Base-by-base conservation (phyloP, 2,113 vertebrate genomes). In the Lynx canadensis region DNA sequence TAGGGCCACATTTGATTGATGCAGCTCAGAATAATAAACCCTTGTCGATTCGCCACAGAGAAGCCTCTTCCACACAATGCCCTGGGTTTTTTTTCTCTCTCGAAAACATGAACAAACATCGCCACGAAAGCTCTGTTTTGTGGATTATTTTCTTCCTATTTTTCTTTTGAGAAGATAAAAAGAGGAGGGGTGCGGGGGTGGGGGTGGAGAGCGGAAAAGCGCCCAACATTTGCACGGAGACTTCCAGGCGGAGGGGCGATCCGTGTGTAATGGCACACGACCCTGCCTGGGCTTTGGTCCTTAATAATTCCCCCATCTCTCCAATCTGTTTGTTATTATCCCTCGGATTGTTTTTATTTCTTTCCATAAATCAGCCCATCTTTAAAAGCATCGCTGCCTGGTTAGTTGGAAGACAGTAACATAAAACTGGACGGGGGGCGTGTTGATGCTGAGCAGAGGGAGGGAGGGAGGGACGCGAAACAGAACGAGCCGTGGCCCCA, bases 21-120 rank as follows among this genome's bases (percentile, higher is more conserved):
- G 99, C 99, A 98, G 99, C 99, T 99, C 99, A 98, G 99, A 99
- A 99, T 99, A 99, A 99, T 99, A 99, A 99, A 99, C 99, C 99
- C 99, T 98, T 98, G 98, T 98, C 98, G 98, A 99, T 98, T 98
- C 94, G 2, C 98, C 97, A 98, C 99, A 97, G 98, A 98, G 99
- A 98, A 97, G 98, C 97, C 98, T 98, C 52, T 3, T 80, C 1
- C 99, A 98, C 98, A 98, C 98, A 98, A 96, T 96, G 98, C 98
- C 98, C 98, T 93, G 78, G 10, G 2, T 45, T 98, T 98, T 95
- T 98, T 97, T 93, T 69, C 92, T 92, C 74, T 52, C 80, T 71
- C 57, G 57, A 79, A 98, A 97, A 98, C 96, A 94, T 10, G 60
- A 94, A 96, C 96, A 97, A 97, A 98, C 92, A 85, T 57, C 96